phyloP scores from a whole-genome alignment of 1,140 invertebrate species.

The Meloidogyne chitwoodi region DNA sequence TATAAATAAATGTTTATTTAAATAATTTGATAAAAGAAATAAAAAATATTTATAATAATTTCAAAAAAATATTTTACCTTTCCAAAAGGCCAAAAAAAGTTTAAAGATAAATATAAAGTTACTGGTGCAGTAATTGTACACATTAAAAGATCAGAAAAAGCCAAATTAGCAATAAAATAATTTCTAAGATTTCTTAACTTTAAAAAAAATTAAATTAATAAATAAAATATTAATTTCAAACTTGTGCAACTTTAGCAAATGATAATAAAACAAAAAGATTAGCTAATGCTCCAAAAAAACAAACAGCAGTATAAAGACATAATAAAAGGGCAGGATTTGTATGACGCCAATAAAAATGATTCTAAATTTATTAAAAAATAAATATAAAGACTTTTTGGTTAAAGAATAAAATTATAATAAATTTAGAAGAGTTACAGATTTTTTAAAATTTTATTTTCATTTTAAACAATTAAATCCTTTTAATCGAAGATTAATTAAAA shows the following conservation, averaged over 20 bases:
- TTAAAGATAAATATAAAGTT: slow-evolving; percentile 54
- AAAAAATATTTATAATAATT: slow-evolving; percentile 17
- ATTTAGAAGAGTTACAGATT: too few relatives aligned
- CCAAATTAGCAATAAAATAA: slow-evolving; percentile 60
- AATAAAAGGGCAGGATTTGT: slow-evolving; percentile 49
- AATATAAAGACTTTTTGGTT: too few relatives aligned
- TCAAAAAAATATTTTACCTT: slow-evolving; percentile 46
- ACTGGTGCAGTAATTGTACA: slow-evolving; percentile 55
- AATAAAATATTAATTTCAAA: background rate
- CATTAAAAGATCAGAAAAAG: slow-evolving; percentile 55
- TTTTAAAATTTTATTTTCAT: too few relatives aligned
- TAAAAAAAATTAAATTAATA: background rate
- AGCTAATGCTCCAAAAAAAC: slow-evolving; percentile 52
- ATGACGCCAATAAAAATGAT: slow-evolving; percentile 54
- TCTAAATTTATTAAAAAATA: slow-evolving; percentile 42
- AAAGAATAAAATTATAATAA: too few relatives aligned
- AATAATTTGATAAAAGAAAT: background rate
- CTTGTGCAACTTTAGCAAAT: slow-evolving; percentile 13
- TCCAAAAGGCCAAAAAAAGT: slow-evolving; percentile 60
- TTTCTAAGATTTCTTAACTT: slow-evolving; percentile 56
- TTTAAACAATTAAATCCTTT: background rate
- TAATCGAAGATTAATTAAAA: slow-evolving; percentile 12
- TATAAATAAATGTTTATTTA: slow-evolving; percentile 4
- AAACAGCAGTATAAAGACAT: slow-evolving; percentile 50
- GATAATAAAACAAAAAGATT: slow-evolving; percentile 52